Base-by-base conservation (phyloP, 2,797 vertebrate genomes). In the Dryobates pubescens region DNA sequence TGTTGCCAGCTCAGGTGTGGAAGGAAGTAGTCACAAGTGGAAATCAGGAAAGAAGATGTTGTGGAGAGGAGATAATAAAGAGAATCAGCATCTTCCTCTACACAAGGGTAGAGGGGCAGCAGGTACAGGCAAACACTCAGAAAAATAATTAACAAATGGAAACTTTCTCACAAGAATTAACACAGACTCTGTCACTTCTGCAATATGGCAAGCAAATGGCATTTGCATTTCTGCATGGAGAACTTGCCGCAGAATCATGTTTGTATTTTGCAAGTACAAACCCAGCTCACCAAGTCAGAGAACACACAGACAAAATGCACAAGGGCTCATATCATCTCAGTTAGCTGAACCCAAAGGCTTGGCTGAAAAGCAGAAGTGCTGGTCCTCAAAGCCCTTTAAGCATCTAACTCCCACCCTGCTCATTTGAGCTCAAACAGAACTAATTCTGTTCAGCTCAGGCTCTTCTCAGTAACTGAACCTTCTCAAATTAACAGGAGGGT, bases 281-380 rank as follows among this genome's bases (percentile, higher is more conserved):
- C 16, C 10, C 17, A 29, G 24, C 5, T 74, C 47, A 30, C 26
- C 14, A 56, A 29, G 16, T 29, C 2, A 0, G 22, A 73, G 34
- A 65, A 49, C 23, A 68, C 29, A 57, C 41, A 71, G 29, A 18
- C 32, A 38, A 76, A 82, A 59, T 19, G 17, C 59, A 34, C 13
- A 15, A 7, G 2, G 15, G 34, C 27, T 54, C 45, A 2, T 26
- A 27, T 43, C 32, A 17, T 11, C 59, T 70, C 1, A 0, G n/a
- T 61, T 19, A 75, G 43, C 18, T 38, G 41, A 36, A 69, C 0
- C 0, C 10, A 2, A 1, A 2, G 30, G 5, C 23, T 68, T 54
- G 61, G 23, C 56, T 57, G 30, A 59, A 71, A 71, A n/a, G 68
- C 19, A 59, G 73, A 77, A 36, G 26, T 51, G 47, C 13, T 7